phyloP scores from a whole-genome alignment of 2,797 vertebrate species.

The Glossophaga mutica region DNA sequence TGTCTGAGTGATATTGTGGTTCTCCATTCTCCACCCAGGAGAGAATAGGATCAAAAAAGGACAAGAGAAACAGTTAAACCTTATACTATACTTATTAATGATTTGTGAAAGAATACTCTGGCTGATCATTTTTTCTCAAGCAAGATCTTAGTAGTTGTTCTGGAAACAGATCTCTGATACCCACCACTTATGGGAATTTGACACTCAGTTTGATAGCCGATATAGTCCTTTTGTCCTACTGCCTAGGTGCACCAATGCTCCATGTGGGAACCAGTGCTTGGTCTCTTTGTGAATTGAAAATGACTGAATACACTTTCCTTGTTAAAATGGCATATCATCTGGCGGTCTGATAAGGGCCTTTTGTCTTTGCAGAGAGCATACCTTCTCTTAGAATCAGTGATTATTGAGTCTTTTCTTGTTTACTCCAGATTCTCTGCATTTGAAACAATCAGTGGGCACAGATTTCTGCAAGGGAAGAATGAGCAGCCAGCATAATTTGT shows the following conservation, averaged over 20 bases:
- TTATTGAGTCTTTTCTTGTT: not conserved
- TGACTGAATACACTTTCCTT: not conserved
- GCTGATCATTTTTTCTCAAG: not conserved
- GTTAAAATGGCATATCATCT: not conserved
- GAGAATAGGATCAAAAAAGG: not conserved
- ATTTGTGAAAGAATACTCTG: not conserved
- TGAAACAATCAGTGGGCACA: not conserved
- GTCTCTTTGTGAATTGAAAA: not conserved
- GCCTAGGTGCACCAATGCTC: not conserved
- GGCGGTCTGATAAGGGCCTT: not conserved
- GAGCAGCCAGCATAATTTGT: not conserved
- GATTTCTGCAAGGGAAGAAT: not conserved
- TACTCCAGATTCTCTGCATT: not conserved
- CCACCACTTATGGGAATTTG: not conserved
- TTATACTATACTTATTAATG: not conserved
- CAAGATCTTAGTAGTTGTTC: not conserved
- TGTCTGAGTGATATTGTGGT: not conserved
- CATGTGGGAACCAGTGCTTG: not conserved
- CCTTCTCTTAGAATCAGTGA: constrained; percentile 9
- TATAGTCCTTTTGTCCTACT: not conserved
- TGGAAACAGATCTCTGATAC: not conserved
- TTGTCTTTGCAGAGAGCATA: not conserved
- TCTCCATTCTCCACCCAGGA: not conserved
- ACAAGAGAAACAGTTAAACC: not conserved
- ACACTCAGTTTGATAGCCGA: not conserved